Conservation (phyloP, 2,888 invertebrate species). For the Matsumyia berberina region DNA sequence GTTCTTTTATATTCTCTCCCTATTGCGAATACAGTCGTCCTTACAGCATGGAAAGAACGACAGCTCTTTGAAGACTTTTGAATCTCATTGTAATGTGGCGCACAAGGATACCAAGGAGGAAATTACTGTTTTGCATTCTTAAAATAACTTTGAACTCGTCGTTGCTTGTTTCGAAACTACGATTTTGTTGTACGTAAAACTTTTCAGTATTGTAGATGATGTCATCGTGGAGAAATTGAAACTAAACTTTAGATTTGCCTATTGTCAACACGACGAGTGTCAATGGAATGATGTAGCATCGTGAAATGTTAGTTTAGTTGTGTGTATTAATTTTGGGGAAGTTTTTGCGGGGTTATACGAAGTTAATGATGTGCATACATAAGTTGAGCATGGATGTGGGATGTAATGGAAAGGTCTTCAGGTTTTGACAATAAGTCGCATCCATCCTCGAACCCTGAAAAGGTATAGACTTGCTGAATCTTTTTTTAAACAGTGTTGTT, state of each 20-base stretch:
- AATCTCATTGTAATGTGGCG: background rate
- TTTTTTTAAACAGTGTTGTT: no score
- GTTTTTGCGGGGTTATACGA: no score
- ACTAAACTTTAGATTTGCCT: conserved; percentile 9
- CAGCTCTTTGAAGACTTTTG: conserved; percentile 16
- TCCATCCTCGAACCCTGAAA: no score
- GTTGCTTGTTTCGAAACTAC: background rate
- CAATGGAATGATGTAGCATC: background rate
- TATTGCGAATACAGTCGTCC: background rate
- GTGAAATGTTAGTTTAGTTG: no score
- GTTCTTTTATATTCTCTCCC: background rate
- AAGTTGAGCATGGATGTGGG: no score
- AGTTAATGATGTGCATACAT: no score
- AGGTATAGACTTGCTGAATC: no score
- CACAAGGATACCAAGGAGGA: conserved; percentile 5
- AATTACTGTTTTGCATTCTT: conserved; percentile 34
- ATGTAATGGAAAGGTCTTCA: no score
- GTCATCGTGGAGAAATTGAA: conserved; percentile 17
- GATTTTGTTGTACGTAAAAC: background rate
- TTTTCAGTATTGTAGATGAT: conserved; percentile 1
- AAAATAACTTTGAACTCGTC: conserved; percentile 3
- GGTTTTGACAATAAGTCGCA: no score
- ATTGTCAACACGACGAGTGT: conserved; percentile 5
- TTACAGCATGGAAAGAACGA: no score
- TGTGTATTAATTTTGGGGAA: no score